phyloP scores from a whole-genome alignment of 2,888 invertebrate species.

The Brachypterus glaber region DNA sequence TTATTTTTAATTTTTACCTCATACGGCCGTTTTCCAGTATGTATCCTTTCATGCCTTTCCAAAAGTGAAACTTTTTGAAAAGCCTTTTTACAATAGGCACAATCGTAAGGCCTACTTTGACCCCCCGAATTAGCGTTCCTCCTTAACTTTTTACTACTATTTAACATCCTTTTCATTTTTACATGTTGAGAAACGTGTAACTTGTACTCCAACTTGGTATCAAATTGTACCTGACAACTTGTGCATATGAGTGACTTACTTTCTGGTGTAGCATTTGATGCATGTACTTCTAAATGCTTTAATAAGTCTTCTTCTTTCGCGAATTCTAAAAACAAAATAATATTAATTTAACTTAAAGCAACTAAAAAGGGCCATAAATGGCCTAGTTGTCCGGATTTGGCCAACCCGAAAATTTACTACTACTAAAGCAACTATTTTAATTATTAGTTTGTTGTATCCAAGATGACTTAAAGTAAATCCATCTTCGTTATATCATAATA shows the following conservation, averaged over 20 bases:
- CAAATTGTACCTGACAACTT: constrained; percentile 48
- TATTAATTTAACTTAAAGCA: too few species aligned
- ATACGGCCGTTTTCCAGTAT: constrained; percentile 56
- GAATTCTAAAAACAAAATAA: too few species aligned
- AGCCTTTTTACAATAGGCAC: constrained; percentile 44
- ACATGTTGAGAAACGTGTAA: constrained; percentile 47
- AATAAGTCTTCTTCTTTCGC: constrained; percentile 41
- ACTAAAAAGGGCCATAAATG: too few species aligned
- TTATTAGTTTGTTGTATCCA: too few species aligned
- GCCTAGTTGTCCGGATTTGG: too few species aligned
- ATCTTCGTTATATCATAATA: too few species aligned
- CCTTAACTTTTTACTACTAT: constrained; percentile 18
- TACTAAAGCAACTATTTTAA: too few species aligned
- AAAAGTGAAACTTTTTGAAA: constrained; percentile 57
- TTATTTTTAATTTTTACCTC: constrained; percentile 42
- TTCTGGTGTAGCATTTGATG: constrained; percentile 11
- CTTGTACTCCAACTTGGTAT: constrained; percentile 39
- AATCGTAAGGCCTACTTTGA: constrained; percentile 32
- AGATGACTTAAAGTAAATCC: too few species aligned
- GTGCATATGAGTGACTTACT: constrained; percentile 44
- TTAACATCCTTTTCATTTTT: constrained; percentile 39
- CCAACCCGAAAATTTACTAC: too few species aligned
- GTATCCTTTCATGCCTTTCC: constrained; percentile 54
- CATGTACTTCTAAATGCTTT: constrained; percentile 36
- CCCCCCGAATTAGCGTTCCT: constrained; percentile 11